These are phyloP conservation scores for Camarhynchus parvulus DNA, from an alignment of 2,113 vertebrate species.

Conservation along the genomic window DNA sequence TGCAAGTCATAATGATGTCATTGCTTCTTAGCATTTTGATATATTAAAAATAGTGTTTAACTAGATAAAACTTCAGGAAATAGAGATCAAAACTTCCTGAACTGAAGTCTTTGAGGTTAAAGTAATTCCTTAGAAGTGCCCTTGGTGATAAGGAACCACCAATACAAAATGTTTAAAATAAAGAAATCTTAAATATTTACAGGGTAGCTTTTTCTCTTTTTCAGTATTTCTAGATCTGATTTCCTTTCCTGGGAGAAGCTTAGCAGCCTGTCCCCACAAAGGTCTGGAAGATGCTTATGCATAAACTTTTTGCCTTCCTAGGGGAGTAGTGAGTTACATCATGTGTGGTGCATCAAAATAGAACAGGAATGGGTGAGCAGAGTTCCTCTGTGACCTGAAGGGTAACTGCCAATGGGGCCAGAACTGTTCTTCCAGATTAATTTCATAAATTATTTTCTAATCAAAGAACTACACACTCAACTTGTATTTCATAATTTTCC, in stretches of 20 bases:
- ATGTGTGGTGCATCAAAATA: not conserved
- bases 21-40: not conserved
- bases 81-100: not conserved
- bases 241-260: not conserved
- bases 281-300: not conserved
- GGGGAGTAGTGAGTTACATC: not conserved
- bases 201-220: not conserved
- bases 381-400: not conserved
- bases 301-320: not conserved
- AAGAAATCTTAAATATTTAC: not conserved
- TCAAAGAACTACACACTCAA: not conserved
- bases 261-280: not conserved
- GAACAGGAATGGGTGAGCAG: rapidly evolving
- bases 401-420: not conserved
- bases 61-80: not conserved
- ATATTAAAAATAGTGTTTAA: not conserved
- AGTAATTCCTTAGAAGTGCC: not conserved
- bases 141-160: not conserved
- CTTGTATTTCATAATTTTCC: not conserved
- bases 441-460: not conserved
- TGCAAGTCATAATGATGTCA: not conserved
- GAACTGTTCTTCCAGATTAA: not conserved
- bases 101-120: not conserved
- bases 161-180: not conserved
- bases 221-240: not conserved